Percentiles rank a stretch among this genome's conserved stretches.
Evolutionary conservation across 1,140 invertebrate genomes (phyloP).

Genomic region (Cyclina sinensis): DNA sequence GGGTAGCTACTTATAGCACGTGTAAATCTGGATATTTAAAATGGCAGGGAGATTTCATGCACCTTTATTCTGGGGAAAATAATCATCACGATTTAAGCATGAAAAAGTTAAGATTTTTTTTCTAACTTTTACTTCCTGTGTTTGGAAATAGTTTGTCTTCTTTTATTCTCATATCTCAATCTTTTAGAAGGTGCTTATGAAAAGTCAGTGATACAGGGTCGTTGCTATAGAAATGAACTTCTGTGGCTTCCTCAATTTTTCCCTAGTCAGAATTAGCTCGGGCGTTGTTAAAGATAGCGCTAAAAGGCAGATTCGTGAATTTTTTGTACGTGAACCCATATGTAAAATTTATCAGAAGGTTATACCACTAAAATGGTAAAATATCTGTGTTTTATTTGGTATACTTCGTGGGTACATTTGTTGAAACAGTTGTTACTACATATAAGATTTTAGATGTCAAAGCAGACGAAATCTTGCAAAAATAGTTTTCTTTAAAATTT

Average conservation of each 20-base stretch:
- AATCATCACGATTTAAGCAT: not conserved
- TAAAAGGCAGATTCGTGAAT: not conserved
- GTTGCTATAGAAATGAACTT: constrained; percentile 23
- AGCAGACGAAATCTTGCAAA: too few species aligned
- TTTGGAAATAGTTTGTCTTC: not conserved
- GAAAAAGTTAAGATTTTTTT: too few species aligned
- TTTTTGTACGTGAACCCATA: too few species aligned
- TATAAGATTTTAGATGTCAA: too few species aligned
- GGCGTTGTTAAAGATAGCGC: not conserved
- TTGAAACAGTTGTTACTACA: too few species aligned
- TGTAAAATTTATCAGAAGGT: too few species aligned
- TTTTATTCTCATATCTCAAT: not conserved
- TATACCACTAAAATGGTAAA: too few species aligned
- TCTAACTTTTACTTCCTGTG: too few species aligned
- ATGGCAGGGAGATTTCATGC: constrained; percentile 53
- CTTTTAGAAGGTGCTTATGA: constrained; percentile 31
- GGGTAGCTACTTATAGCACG: not conserved
- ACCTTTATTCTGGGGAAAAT: not conserved
- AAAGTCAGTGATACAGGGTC: constrained; percentile 41
- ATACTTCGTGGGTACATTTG: too few species aligned
- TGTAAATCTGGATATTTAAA: constrained; percentile 17
- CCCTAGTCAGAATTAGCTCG: constrained; percentile 41
- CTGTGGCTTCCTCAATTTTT: not conserved
- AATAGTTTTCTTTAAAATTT: not conserved
- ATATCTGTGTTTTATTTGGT: too few species aligned